Base-by-base conservation (phyloP, 2,113 vertebrate genomes). In the Neoarius graeffei region DNA sequence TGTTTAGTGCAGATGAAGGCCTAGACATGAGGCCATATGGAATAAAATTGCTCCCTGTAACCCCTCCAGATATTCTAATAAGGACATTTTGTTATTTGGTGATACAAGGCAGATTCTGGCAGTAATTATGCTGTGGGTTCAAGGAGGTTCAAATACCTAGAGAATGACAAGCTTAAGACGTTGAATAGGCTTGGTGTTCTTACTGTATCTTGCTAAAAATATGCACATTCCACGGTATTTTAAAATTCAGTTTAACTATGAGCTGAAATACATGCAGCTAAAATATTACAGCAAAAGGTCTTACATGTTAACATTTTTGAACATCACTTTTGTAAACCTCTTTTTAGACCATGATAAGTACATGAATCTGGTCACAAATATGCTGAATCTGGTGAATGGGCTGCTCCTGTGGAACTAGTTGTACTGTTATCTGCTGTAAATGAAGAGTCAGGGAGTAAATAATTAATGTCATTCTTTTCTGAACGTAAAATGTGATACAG, bases 1-100 rank as follows among this genome's bases (percentile, higher is more conserved):
- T 93, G 93, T 94, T 93, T 92, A 89, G 93, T 90, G 89, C 64
- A 92, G 92, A 88, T 92, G 90, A 92, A 93, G 87, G 91, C 92
- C 91, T 85, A 25, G 83, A 93, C 92, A 94, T 93, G 93, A 88
- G 88, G 69, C 88, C 30, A 87, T 87, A 91, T 84, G 88, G 91
- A 91, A 93, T 90, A 93, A 93, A 91, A 92, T 90, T 88, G 91
- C 64, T 62, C 80, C 23, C 14, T 50, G 83, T 90, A 86, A 67
- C 89, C 91, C 88, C 89, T 92, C 85, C 88, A 91, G 92, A 92
- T 86, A 81, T 92, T 91, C 88, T 94, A 89, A 93, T 92, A 92
- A 91, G 81, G 60, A 85, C 89, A 85, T 86, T 48, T 87, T 79
- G 84, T 86, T 91, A 88, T 88, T 48, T 86, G 71, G 90, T 90